Evolutionary conservation across 2,113 vertebrate genomes (phyloP).

Genomic region (Brachypodius melanocephalos): DNA sequence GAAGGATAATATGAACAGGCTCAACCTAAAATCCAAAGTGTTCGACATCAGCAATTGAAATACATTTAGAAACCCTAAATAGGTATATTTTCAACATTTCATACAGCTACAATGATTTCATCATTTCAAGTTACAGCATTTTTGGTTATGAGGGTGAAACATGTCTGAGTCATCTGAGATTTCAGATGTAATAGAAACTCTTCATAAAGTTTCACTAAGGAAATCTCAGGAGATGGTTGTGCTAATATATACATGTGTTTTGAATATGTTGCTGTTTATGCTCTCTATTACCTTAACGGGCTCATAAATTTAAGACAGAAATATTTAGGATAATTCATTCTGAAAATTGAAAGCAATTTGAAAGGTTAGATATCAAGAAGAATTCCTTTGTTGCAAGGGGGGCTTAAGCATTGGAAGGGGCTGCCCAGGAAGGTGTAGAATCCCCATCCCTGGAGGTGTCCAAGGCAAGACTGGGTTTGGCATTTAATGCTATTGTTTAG

Average conservation of each 20-base stretch:
- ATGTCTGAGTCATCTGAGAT: neutral
- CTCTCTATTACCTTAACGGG: neutral
- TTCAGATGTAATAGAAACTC: neutral
- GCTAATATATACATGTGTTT: neutral
- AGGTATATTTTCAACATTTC: neutral
- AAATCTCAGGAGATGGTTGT: neutral
- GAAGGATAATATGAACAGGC: neutral
- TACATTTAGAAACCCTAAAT: neutral
- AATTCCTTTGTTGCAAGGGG: neutral
- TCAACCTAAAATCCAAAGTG: neutral
- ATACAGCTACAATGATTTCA: neutral
- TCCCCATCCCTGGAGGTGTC: neutral
- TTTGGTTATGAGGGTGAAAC: neutral
- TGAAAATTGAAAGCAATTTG: neutral
- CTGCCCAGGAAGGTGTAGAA: neutral
- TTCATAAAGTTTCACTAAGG: neutral
- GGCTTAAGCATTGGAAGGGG: neutral
- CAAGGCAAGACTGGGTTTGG: neutral
- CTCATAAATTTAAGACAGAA: neutral
- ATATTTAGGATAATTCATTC: neutral
- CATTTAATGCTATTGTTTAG: neutral
- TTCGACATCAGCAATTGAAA: neutral
- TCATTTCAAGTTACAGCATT: neutral
- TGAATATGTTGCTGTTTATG: rapidly evolving
- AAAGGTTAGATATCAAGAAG: neutral